Percentiles rank a stretch among this genome's conserved stretches.
Conservation (phyloP, 1,140 invertebrate genomes). For the Pogonus chalceus region DNA sequence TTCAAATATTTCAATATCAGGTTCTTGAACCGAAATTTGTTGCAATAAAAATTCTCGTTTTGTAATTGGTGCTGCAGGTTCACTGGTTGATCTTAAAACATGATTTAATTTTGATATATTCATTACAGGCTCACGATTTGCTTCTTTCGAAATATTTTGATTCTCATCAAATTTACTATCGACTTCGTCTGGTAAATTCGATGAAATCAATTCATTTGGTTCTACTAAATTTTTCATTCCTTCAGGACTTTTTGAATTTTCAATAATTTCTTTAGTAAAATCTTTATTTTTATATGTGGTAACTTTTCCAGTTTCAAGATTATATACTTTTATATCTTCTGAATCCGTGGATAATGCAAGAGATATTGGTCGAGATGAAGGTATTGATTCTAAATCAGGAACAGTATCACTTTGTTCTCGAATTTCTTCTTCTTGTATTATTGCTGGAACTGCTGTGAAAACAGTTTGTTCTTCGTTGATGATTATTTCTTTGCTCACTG, state of each 20-base stretch:
- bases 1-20: not conserved
- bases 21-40: not conserved
- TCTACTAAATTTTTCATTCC: conserved; percentile 9
- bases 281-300: conserved; percentile 8
- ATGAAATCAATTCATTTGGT: not conserved
- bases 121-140: conserved; percentile 7
- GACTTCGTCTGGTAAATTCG: conserved; percentile 9
- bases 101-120: not conserved
- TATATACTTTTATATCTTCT: conserved; percentile 2
- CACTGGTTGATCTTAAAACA: not conserved
- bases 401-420: not conserved
- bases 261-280: conserved; percentile 1
- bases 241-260: conserved; percentile 10
- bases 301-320: conserved; percentile 3
- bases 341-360: conserved; percentile 9
- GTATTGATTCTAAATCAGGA: not conserved
- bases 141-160: conserved; percentile 7
- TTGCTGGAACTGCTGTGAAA: not conserved
- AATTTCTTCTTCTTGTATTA: not conserved
- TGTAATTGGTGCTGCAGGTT: not conserved
- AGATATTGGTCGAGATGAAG: not conserved
- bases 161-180: conserved; percentile 11
- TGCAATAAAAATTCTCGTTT: not conserved
- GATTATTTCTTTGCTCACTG: not conserved
- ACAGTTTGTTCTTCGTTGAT: not conserved